Conservation (phyloP, 2,113 vertebrate genomes). For the Psephotus haematonotus region DNA sequence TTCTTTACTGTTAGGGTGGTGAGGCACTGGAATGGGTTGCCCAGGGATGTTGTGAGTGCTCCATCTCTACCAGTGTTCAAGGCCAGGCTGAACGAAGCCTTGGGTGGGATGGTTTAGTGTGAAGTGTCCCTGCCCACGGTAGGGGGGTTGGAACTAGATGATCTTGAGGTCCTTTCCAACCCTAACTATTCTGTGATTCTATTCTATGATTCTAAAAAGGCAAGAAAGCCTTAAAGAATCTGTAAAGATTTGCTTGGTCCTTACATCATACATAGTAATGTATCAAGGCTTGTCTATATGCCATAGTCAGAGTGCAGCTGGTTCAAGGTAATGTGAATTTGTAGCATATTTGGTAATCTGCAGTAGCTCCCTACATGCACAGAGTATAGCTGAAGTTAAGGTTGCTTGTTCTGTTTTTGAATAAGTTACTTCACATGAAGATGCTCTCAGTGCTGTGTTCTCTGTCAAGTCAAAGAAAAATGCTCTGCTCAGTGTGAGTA, state of each 20-base stretch:
- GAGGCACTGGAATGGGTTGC: not conserved
- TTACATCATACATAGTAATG: not conserved
- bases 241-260: not conserved
- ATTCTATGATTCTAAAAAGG: not conserved
- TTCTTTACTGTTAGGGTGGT: not conserved
- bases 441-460: not conserved
- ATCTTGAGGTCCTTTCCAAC: too few species aligned
- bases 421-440: not conserved
- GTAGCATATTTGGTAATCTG: not conserved
- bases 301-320: not conserved
- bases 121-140: too few species aligned
- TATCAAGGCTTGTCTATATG: not conserved
- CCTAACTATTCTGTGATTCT: too few species aligned
- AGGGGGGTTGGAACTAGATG: too few species aligned
- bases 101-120: too few species aligned
- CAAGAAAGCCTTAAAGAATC: slow-evolving; percentile 7
- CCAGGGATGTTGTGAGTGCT: too few species aligned
- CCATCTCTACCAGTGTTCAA: too few species aligned
- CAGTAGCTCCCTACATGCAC: not conserved
- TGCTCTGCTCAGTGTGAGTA: not conserved
- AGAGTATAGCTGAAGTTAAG: not conserved
- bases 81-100: too few species aligned
- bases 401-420: not conserved
- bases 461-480: not conserved
- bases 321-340: not conserved